Conservation (phyloP, 2,888 invertebrate genomes). For the Tridacna gigas region DNA sequence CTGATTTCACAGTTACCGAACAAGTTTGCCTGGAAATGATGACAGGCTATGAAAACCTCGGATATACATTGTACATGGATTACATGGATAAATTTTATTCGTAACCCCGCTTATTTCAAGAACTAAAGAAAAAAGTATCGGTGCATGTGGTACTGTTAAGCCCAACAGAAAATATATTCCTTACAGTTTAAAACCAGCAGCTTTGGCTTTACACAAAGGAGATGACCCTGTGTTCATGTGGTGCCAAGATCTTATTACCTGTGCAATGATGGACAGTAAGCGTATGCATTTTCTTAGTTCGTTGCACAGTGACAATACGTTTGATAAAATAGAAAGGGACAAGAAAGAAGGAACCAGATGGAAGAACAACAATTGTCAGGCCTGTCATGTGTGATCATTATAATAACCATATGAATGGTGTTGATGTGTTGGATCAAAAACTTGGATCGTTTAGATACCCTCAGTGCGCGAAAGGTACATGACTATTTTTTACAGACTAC, state of each 20-base stretch:
- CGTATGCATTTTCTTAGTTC: constrained; percentile 16
- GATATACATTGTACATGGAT: constrained; percentile 22
- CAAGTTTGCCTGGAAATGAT: constrained; percentile 18
- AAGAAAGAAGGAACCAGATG: constrained; percentile 6
- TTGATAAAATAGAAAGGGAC: background rate
- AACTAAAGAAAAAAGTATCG: constrained; percentile 36
- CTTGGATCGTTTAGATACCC: constrained; percentile 31
- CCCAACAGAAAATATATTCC: constrained; percentile 42
- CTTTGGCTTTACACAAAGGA: background rate
- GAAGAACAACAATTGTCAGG: constrained; percentile 2
- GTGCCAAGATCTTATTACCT: constrained; percentile 9
- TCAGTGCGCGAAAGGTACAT: background rate
- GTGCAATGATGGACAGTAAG: background rate
- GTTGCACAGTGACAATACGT: constrained; percentile 8
- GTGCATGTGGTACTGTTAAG: constrained; percentile 38
- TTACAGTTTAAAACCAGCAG: constrained; percentile 4
- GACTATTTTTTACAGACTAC: constrained; percentile 34
- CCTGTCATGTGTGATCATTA: constrained; percentile 36
- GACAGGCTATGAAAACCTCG: constrained; percentile 22
- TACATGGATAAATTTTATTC: constrained; percentile 41
- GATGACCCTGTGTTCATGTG: constrained; percentile 7
- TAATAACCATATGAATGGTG: constrained; percentile 40
- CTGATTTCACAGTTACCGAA: constrained; percentile 31
- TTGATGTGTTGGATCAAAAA: constrained; percentile 26
- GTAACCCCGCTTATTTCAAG: constrained; percentile 31